phyloP scores from a whole-genome alignment of 1,140 invertebrate species.

The Physella acuta region DNA sequence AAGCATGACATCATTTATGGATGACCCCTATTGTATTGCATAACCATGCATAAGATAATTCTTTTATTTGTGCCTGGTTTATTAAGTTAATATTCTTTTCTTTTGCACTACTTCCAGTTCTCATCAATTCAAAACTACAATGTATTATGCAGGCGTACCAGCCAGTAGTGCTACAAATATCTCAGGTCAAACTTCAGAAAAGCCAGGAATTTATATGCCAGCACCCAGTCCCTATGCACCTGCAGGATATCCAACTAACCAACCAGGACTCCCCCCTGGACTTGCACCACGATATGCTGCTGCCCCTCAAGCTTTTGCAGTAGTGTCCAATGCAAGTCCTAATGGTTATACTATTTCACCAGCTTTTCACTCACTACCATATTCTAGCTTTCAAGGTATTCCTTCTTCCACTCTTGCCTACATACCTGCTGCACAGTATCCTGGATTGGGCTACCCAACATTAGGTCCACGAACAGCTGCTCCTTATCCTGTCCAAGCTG shows the following conservation, averaged over 20 bases:
- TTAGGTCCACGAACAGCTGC: slow-evolving; percentile 6
- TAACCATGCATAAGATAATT: too few species aligned
- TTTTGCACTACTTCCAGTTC: too few species aligned
- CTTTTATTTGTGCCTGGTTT: too few species aligned
- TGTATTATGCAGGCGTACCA: slow-evolving; percentile 19
- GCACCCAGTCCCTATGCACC: slow-evolving; percentile 6
- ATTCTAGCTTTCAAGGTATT: slow-evolving; percentile 15
- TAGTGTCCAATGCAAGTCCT: slow-evolving; percentile 12
- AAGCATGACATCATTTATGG: too few species aligned
- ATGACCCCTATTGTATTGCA: too few species aligned
- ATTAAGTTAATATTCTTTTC: too few species aligned
- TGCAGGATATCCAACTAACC: neutral
- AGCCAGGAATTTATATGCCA: slow-evolving; percentile 15
- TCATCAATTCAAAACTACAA: too few species aligned
- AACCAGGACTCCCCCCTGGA: neutral
- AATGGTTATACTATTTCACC: slow-evolving; percentile 14
- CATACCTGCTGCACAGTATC: slow-evolving; percentile 19
- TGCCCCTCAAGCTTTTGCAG: slow-evolving; percentile 17
- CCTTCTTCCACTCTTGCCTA: slow-evolving; percentile 21
- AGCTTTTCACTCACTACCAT: slow-evolving; percentile 8
- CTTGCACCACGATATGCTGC: slow-evolving; percentile 7
- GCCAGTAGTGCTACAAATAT: neutral
- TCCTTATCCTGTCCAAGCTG: slow-evolving; percentile 6
- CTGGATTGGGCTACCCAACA: slow-evolving; percentile 11
- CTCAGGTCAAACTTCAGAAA: slow-evolving; percentile 2